These are phyloP conservation scores for Gryon sp. DNA, from an alignment of 1,140 invertebrate species.

Conservation along the genomic window DNA sequence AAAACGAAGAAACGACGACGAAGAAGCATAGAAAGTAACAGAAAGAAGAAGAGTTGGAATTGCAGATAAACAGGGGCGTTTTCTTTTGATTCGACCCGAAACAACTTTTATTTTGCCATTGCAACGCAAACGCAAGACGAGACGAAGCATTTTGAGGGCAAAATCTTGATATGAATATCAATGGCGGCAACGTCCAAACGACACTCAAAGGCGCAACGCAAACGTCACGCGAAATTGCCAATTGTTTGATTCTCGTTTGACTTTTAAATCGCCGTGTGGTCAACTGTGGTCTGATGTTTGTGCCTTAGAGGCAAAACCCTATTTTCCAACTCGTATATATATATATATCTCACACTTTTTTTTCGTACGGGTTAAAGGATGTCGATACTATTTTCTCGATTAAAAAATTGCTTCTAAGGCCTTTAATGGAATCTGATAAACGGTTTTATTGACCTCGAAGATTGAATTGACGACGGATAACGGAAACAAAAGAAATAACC, in stretches of 20 bases:
- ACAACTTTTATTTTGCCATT: slow-evolving; percentile 29
- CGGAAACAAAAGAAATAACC: slow-evolving; percentile 2
- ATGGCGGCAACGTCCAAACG: slow-evolving; percentile 11
- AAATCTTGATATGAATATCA: slow-evolving; percentile 55
- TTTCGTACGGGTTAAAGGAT: neutral
- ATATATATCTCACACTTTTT: neutral
- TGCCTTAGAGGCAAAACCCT: no score
- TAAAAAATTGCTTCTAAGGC: neutral
- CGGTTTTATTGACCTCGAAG: slow-evolving; percentile 2
- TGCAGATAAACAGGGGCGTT: slow-evolving; percentile 13
- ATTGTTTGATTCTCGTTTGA: slow-evolving; percentile 47
- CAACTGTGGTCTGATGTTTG: neutral
- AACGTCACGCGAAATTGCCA: slow-evolving; percentile 4
- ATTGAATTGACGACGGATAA: slow-evolving; percentile 1
- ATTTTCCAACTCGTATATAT: neutral
- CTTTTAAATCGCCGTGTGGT: slow-evolving; percentile 33
- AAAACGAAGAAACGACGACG: no score
- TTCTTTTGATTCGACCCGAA: slow-evolving; percentile 6
- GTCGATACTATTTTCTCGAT: slow-evolving; percentile 19
- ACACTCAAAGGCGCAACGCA: slow-evolving; percentile 13
- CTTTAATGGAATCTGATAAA: slow-evolving; percentile 2
- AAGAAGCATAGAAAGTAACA: no score
- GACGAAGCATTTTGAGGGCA: slow-evolving; percentile 1
- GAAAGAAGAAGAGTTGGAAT: no score
- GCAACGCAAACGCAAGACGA: neutral